Conservation (phyloP, 2,113 vertebrate species). For the Hyaena hyaena region DNA sequence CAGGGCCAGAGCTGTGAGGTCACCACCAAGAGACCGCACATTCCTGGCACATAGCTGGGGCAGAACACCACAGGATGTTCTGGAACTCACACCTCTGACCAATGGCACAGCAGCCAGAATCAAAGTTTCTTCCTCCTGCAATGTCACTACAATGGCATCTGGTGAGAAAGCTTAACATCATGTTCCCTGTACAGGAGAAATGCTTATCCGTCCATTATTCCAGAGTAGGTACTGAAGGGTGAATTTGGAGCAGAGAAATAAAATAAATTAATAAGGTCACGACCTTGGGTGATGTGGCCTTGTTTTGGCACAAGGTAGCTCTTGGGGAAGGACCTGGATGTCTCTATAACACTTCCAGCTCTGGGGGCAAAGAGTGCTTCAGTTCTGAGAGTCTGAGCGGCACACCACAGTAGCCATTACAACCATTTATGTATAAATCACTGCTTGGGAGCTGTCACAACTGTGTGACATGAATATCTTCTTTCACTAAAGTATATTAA, state of each 20-base stretch:
- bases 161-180: not conserved
- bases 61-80: not conserved
- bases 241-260: not conserved
- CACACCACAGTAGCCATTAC: not conserved
- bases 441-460: slow-evolving; percentile 14
- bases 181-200: slow-evolving; percentile 6
- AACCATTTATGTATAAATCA: not conserved
- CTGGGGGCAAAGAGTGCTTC: not conserved
- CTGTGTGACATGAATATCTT: not conserved
- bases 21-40: not conserved
- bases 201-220: not conserved
- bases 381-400: not conserved
- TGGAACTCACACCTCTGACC: not conserved
- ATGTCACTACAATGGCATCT: not conserved
- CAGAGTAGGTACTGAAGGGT: not conserved
- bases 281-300: not conserved
- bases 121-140: not conserved
- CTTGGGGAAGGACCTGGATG: not conserved
- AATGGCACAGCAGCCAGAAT: not conserved
- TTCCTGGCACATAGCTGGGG: not conserved
- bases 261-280: not conserved
- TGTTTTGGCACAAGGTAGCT: not conserved
- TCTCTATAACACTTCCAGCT: not conserved
- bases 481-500: slow-evolving; percentile 13
- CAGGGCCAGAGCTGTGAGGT: not conserved